Evolutionary conservation across 1,140 invertebrate species (phyloP).

Genomic region (Stegodyphus mimosarum): DNA sequence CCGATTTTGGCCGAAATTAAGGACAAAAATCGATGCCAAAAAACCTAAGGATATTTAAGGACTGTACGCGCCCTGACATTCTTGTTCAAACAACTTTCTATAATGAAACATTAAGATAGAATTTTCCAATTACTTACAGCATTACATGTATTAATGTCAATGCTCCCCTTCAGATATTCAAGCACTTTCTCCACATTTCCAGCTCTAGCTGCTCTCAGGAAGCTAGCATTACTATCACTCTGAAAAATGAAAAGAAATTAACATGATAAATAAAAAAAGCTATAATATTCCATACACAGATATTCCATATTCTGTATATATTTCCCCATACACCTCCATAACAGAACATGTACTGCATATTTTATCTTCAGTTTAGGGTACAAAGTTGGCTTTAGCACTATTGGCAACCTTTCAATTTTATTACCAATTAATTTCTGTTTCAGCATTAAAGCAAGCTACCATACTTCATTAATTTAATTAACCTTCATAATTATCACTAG

Average conservation of each 20-base stretch:
- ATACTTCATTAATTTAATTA: too few species aligned
- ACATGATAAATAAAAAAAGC: background rate
- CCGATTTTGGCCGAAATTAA: too few species aligned
- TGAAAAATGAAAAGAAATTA: conserved; percentile 70
- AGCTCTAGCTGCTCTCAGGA: conserved; percentile 95
- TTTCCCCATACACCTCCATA: background rate
- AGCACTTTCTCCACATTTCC: conserved; percentile 98
- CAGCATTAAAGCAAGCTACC: too few species aligned
- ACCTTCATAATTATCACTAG: too few species aligned
- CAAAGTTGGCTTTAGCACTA: too few species aligned
- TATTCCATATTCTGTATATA: background rate
- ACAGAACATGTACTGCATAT: background rate
- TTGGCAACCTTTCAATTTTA: too few species aligned
- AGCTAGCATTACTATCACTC: conserved; percentile 77
- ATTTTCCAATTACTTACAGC: conserved; percentile 78
- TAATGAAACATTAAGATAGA: too few species aligned
- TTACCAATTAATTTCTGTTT: too few species aligned
- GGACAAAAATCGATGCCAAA: too few species aligned
- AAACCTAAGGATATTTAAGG: too few species aligned
- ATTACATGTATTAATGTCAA: conserved; percentile 99
- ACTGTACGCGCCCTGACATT: too few species aligned
- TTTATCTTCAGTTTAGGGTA: background rate
- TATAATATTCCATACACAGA: background rate
- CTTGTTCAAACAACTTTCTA: too few species aligned
- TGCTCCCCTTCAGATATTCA: conserved; percentile 93